Conservation (phyloP, 2,113 vertebrate species). For the Oriolus oriolus region DNA sequence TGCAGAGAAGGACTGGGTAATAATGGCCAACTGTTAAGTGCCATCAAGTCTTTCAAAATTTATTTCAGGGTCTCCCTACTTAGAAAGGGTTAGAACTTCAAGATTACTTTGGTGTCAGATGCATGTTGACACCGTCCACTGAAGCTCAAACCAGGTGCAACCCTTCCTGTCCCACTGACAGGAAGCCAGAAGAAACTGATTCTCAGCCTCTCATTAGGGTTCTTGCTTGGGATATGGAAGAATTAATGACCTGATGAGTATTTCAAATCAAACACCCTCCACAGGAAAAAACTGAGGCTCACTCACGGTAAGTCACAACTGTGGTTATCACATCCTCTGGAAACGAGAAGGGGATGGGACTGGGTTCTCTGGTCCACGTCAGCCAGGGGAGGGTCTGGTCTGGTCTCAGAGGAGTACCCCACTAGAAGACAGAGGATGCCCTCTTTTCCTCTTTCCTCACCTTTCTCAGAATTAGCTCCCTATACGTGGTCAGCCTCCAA, state of each 20-base stretch:
- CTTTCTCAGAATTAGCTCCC: background rate
- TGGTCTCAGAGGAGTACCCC: background rate
- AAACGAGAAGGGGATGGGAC: background rate
- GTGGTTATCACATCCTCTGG: background rate
- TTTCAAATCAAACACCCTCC: background rate
- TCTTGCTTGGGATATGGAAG: background rate
- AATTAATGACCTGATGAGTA: background rate
- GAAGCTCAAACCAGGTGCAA: background rate
- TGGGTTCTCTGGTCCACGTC: background rate
- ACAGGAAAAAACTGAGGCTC: background rate
- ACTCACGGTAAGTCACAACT: background rate
- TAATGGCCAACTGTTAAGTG: background rate
- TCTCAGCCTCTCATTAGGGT: background rate
- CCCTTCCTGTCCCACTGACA: background rate
- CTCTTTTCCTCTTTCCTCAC: background rate
- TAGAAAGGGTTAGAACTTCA: background rate
- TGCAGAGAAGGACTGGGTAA: background rate
- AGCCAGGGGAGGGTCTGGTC: background rate
- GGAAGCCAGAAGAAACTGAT: background rate
- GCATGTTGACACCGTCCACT: background rate
- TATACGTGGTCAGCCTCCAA: background rate
- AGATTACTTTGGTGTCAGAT: background rate
- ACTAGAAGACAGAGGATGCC: background rate
- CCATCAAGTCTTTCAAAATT: background rate
- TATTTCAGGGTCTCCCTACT: background rate